These are phyloP conservation scores for Platyscapa corneri DNA, from an alignment of 1,140 invertebrate species.

Conservation along the genomic window DNA sequence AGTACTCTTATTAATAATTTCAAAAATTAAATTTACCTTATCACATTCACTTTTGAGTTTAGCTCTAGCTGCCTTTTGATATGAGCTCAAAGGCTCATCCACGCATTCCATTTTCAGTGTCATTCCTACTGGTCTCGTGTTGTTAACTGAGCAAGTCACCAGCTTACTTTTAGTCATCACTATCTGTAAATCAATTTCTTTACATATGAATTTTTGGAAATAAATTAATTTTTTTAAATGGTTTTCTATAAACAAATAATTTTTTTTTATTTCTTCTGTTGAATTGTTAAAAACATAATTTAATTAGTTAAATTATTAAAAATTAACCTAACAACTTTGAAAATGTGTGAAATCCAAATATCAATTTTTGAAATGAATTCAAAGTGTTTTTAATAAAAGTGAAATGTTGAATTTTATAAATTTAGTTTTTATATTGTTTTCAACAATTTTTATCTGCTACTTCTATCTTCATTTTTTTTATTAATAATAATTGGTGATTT, in stretches of 20 bases:
- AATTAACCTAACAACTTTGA: no score
- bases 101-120: slow-evolving; percentile 80
- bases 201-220: not conserved
- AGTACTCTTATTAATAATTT: not conserved
- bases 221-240: not conserved
- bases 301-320: no score
- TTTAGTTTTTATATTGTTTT: no score
- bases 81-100: slow-evolving; percentile 80
- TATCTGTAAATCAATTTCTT: not conserved
- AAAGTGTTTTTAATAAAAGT: no score
- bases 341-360: no score
- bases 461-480: no score
- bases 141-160: slow-evolving; percentile 59
- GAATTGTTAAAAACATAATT: no score
- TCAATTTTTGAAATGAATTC: no score
- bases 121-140: slow-evolving; percentile 64
- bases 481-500: no score
- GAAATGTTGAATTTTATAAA: no score
- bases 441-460: no score
- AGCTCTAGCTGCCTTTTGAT: slow-evolving; percentile 76
- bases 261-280: no score
- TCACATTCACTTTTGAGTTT: slow-evolving; percentile 73
- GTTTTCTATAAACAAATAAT: not conserved
- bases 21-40: slow-evolving; percentile 57
- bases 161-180: slow-evolving; percentile 40